Evolutionary conservation across 2,113 vertebrate genomes (phyloP).

Genomic region (Pontoporia blainvillei): DNA sequence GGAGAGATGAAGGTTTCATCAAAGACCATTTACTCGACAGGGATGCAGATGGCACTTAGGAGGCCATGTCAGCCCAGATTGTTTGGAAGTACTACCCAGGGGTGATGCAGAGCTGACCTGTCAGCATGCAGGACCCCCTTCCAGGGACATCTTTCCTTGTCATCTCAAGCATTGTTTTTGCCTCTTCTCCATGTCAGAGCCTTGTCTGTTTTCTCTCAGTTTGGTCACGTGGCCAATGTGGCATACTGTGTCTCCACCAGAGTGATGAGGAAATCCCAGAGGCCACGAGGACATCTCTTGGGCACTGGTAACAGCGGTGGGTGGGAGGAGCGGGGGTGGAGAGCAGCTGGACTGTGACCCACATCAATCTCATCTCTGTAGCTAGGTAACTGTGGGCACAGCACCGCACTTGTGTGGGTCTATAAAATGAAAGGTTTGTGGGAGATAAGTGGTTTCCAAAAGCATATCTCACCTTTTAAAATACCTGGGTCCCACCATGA

Average conservation of each 20-base stretch:
- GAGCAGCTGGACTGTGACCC: neutral
- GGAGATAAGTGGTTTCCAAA: neutral
- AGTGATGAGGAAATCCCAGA: neutral
- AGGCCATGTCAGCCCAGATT: neutral
- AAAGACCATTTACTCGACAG: neutral
- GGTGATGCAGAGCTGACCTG: neutral
- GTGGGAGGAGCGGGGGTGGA: neutral
- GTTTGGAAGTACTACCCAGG: neutral
- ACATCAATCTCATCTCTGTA: neutral
- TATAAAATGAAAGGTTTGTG: conserved; percentile 28
- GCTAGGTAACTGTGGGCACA: neutral
- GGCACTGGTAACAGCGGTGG: neutral
- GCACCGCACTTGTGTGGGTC: neutral
- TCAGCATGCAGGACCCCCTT: neutral
- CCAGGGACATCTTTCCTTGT: neutral
- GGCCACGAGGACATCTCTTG: neutral
- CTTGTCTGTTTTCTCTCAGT: neutral
- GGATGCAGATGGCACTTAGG: neutral
- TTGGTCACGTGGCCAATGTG: neutral
- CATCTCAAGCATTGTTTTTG: conserved; percentile 1
- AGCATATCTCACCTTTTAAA: neutral
- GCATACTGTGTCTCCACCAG: neutral
- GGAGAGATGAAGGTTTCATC: conserved; percentile 28
- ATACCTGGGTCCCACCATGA: neutral
- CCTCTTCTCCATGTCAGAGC: conserved; percentile 6